Conservation (phyloP, 2,888 invertebrate species). For the Hoplodrina blanda region DNA sequence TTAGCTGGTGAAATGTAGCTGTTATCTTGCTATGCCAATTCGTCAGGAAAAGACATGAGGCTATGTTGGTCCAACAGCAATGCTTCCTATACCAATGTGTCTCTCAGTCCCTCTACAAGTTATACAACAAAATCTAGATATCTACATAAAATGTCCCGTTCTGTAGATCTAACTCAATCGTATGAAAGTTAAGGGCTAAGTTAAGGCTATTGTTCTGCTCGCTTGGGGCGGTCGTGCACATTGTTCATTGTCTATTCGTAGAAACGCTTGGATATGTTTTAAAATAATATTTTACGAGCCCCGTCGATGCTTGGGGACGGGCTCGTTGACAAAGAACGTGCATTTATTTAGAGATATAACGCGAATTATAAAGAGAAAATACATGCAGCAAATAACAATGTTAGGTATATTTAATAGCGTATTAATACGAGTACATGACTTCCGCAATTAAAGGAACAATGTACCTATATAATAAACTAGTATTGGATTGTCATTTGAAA, state of each 20-base stretch:
- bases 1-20: neutral
- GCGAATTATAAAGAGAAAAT: constrained; percentile 32
- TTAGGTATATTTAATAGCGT: neutral
- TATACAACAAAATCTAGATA: constrained; percentile 44
- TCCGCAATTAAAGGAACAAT: neutral
- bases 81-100: neutral
- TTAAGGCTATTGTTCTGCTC: constrained; percentile 72
- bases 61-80: neutral
- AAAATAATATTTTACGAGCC: constrained; percentile 73
- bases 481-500: neutral
- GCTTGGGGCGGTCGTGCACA: constrained; percentile 80
- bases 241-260: constrained; percentile 84
- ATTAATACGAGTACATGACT: too few relatives aligned
- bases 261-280: constrained; percentile 72
- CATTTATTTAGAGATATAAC: constrained; percentile 48
- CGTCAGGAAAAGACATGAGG: neutral
- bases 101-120: neutral
- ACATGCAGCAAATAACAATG: constrained; percentile 19
- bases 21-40: constrained; percentile 3
- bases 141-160: constrained; percentile 69
- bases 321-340: constrained; percentile 64
- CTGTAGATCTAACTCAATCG: constrained; percentile 71
- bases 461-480: neutral
- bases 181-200: constrained; percentile 70
- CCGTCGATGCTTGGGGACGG: constrained; percentile 54